Evolutionary conservation across 2,888 invertebrate genomes (phyloP), one percentile per base, ranked within the genome.

Genomic region (Leptinotarsa rubiginosa): DNA sequence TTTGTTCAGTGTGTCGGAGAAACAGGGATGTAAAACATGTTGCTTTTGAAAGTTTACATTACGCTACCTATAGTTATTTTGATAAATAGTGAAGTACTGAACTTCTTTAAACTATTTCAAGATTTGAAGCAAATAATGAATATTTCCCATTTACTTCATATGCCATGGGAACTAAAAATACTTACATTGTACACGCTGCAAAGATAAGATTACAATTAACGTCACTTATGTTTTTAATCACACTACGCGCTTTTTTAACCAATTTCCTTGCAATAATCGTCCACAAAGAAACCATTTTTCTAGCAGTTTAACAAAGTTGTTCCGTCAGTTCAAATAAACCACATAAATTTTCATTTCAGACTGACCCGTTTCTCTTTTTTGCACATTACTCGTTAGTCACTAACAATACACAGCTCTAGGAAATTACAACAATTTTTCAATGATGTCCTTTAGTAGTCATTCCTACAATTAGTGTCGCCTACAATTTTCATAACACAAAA

Each of bases 401-500:
- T 20, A 22, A 56, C 25, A 59, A 12, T 52, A 52, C 52, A 18
- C 18, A 7, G 18, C 52, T 18, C 25, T 22, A 25, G 13, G 25
- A 59, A 25, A 25, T 16, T 20, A 15, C 4, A 15, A 59, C 25
- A 22, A 25, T 52, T 59, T 41, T 41, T 62, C 7, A 62, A 62
- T n/a, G 41, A n/a, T 62, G n/a, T 31, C 62, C 41, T 62, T 16
- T 4, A 49, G 15, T 41, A 41, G n/a, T 31, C 62, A n/a, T 41
- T 12, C 18, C 59, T 25, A 59, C 62, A 62, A 62, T 62, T 62
- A 62, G 2, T n/a, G 25, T 31, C n/a, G 62, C 62, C 62, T 62
- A 62, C 62, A 62, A 62, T 62, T 62, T 62, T 62, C 62, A 31
- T 62, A 62, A 56, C 56, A 56, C 56, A 56, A 56, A 56, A 20